phyloP scores from a whole-genome alignment of 1,140 invertebrate genomes.

The Drosophila repletoides region DNA sequence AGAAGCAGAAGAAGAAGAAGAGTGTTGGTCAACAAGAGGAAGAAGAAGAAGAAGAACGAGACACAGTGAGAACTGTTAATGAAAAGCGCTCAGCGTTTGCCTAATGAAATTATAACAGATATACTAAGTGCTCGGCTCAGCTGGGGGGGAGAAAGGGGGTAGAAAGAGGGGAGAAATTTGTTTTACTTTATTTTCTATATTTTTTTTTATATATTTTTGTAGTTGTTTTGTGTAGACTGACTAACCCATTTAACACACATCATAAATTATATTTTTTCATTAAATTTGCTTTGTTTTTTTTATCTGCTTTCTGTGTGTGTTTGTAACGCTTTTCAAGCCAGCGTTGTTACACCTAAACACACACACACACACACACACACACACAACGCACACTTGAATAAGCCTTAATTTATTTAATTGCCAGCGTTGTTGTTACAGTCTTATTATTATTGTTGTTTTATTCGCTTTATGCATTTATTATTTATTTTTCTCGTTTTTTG shows the following conservation, averaged over 20 bases:
- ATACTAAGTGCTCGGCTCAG: slow-evolving; percentile 55
- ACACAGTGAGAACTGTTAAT: slow-evolving; percentile 61
- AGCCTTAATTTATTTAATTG: slow-evolving; percentile 81
- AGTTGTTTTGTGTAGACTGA: slow-evolving; percentile 25
- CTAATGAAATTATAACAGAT: slow-evolving; percentile 74
- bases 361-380: slow-evolving; percentile 35
- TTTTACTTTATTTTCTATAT: slow-evolving; percentile 5
- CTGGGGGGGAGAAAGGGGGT: neutral
- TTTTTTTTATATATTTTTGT: slow-evolving; percentile 50
- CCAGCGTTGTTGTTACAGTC: slow-evolving; percentile 38
- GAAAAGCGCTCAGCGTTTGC: slow-evolving; percentile 77
- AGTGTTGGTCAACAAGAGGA: slow-evolving; percentile 72
- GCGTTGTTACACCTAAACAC: slow-evolving; percentile 53
- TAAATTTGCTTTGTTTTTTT: slow-evolving; percentile 1
- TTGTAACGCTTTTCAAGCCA: slow-evolving; percentile 65
- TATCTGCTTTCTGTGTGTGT: slow-evolving; percentile 19
- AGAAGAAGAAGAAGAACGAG: slow-evolving; percentile 53
- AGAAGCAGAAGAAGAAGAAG: too few relatives aligned
- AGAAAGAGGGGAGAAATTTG: too few relatives aligned
- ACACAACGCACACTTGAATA: slow-evolving; percentile 32
- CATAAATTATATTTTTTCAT: slow-evolving; percentile 30
- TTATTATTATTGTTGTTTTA: slow-evolving; percentile 17
- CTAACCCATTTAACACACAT: slow-evolving; percentile 70
- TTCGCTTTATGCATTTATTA: slow-evolving; percentile 28
- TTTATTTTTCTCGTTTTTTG: slow-evolving; percentile 28